A percentile compares a stretch with the other conserved stretches of the same genome.
phyloP scores from a whole-genome alignment of 2,888 invertebrate species.

The Drosophila robusta region DNA sequence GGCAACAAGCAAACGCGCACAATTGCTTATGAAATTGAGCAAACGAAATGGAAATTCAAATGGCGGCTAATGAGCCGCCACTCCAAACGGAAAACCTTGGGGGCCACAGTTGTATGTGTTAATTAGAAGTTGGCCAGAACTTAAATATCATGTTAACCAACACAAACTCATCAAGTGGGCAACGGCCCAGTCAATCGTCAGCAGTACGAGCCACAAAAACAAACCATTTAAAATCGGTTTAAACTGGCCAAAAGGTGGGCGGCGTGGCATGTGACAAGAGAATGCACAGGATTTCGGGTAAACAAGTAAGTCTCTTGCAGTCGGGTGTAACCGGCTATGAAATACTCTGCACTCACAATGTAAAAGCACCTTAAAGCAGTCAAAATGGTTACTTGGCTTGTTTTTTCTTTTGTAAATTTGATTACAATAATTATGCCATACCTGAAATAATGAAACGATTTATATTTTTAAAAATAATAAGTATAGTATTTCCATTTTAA shows the following conservation, averaged over 20 bases:
- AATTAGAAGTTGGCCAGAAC: slow-evolving; percentile 43
- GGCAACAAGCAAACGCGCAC: slow-evolving; percentile 60
- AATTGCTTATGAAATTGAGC: slow-evolving; percentile 79
- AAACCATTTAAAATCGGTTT: slow-evolving; percentile 71
- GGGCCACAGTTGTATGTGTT: slow-evolving; percentile 29
- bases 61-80: slow-evolving; percentile 64
- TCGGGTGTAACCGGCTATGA: background rate
- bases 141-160: slow-evolving; percentile 33
- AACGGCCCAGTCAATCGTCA: slow-evolving; percentile 59
- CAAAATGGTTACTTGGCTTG: no score
- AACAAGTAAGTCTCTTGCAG: slow-evolving; percentile 12
- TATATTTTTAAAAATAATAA: no score
- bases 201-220: slow-evolving; percentile 70
- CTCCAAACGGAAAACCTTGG: slow-evolving; percentile 8
- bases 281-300: slow-evolving; percentile 17
- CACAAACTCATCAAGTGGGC: slow-evolving; percentile 23
- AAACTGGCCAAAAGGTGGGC: slow-evolving; percentile 15
- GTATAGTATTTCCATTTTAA: no score
- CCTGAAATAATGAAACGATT: no score
- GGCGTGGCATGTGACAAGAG: background rate
- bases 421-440: no score
- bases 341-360: background rate
- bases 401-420: no score
- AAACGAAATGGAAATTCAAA: slow-evolving; percentile 75
- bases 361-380: no score